Conservation (phyloP, 1,140 invertebrate genomes). For the Pogonognathellus flavescens region DNA sequence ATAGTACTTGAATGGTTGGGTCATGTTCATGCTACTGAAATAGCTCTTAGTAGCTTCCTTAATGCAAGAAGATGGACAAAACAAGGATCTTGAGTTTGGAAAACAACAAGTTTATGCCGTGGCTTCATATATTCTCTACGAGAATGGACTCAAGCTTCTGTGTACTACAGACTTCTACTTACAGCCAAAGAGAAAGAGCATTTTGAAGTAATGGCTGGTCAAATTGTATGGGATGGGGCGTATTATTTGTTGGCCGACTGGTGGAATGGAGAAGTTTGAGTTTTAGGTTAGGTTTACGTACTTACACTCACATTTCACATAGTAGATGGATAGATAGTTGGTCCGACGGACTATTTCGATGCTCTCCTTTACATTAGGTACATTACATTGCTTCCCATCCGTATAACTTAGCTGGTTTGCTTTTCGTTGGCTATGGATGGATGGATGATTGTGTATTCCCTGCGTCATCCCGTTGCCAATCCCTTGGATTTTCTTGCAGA, state of each 20-base stretch:
- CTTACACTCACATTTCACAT: slow-evolving; percentile 45
- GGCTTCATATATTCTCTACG: slow-evolving; percentile 37
- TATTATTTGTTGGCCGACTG: slow-evolving; percentile 48
- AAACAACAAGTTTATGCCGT: slow-evolving; percentile 45
- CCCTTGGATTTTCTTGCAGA: slow-evolving; percentile 64
- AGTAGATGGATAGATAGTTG: slow-evolving; percentile 35
- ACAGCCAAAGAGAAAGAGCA: slow-evolving; percentile 27
- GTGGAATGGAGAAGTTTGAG: slow-evolving; percentile 47
- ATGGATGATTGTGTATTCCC: slow-evolving; percentile 63
- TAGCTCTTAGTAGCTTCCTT: slow-evolving; percentile 33
- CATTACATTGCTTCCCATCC: slow-evolving; percentile 25
- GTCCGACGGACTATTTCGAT: slow-evolving; percentile 39
- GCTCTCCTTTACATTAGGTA: slow-evolving; percentile 36
- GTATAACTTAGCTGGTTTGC: slow-evolving; percentile 8
- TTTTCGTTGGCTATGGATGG: slow-evolving; percentile 37
- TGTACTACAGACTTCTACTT: background rate
- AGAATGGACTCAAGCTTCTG: background rate
- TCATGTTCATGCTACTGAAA: slow-evolving; percentile 7
- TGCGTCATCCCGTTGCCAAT: slow-evolving; percentile 62
- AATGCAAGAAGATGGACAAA: slow-evolving; percentile 42
- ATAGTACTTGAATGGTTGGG: background rate
- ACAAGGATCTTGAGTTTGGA: slow-evolving; percentile 40
- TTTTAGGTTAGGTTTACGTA: slow-evolving; percentile 49
- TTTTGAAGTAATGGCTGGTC: slow-evolving; percentile 53
- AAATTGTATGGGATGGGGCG: slow-evolving; percentile 50